phyloP scores from a whole-genome alignment of 2,888 invertebrate genomes.

The Xanthostigma xanthostigma region DNA sequence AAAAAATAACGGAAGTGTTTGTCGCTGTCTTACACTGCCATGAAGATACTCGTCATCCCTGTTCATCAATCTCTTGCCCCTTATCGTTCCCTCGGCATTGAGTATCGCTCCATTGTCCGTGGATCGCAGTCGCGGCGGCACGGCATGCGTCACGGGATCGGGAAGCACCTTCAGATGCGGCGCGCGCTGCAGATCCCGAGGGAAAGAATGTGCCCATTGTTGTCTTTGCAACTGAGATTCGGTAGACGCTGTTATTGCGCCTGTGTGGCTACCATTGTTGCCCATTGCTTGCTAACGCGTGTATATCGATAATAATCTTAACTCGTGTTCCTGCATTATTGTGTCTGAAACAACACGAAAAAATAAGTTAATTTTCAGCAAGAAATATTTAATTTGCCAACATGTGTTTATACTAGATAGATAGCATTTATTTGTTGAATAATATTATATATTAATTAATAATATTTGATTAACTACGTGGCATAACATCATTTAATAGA shows the following conservation, averaged over 20 bases:
- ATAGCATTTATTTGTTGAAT: too few species aligned
- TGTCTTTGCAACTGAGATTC: constrained; percentile 15
- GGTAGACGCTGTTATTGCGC: constrained; percentile 16
- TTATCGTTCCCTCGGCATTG: constrained; percentile 70
- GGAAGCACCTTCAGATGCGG: constrained; percentile 42
- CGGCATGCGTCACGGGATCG: constrained; percentile 40
- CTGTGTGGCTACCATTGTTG: constrained; percentile 27
- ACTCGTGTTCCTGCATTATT: too few species aligned
- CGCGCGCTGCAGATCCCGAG: constrained; percentile 18
- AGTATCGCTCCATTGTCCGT: constrained; percentile 74
- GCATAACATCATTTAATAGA: too few species aligned
- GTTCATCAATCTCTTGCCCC: constrained; percentile 39
- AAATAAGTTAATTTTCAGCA: too few species aligned
- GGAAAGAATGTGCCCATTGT: constrained; percentile 23
- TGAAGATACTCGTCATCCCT: constrained; percentile 20
- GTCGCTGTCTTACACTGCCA: constrained; percentile 9
- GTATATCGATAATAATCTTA: too few species aligned
- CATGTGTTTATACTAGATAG: too few species aligned
- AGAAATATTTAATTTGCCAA: too few species aligned
- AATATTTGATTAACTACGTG: too few species aligned
- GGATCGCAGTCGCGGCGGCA: constrained; percentile 46
- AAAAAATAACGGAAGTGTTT: constrained; percentile 5
- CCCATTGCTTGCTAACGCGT: constrained; percentile 20
- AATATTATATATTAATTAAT: too few species aligned
- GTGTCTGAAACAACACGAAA: too few species aligned